Evolutionary conservation across 92 coral and sea anemone genomes (phyloP).

Genomic region (Paramuricea clavata): DNA sequence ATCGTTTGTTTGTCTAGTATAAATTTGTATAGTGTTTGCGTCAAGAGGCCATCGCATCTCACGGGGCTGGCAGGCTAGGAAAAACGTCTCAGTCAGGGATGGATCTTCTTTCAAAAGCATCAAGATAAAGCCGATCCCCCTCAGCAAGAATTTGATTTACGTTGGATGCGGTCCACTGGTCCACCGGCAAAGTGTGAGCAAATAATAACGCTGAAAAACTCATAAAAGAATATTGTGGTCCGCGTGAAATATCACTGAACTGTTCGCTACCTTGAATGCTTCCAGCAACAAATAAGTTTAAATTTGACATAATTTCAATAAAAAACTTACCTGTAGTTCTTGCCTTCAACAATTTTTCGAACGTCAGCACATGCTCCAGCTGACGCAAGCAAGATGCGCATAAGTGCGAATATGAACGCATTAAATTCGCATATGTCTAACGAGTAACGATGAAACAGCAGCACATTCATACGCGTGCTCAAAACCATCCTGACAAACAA

Average conservation of each 20-base stretch:
- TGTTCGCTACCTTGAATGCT: constrained; percentile 9
- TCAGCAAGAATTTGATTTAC: constrained; percentile 44
- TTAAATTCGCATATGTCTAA: too few relatives aligned
- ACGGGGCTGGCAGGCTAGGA: constrained; percentile 6
- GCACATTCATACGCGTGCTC: too few relatives aligned
- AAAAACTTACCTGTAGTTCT: neutral
- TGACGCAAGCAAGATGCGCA: too few relatives aligned
- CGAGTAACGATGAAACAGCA: too few relatives aligned
- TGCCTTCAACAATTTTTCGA: too few relatives aligned
- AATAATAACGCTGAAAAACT: constrained; percentile 43
- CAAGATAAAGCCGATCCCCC: constrained; percentile 28
- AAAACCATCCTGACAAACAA: too few relatives aligned
- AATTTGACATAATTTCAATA: constrained; percentile 12
- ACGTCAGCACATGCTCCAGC: too few relatives aligned
- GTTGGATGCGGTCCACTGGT: constrained; percentile 27
- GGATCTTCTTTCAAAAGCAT: constrained; percentile 48
- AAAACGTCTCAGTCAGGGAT: constrained; percentile 49
- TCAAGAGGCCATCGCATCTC: neutral
- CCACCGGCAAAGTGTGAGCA: constrained; percentile 14
- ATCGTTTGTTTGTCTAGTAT: constrained; percentile 29
- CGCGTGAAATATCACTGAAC: constrained; percentile 28
- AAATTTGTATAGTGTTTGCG: constrained; percentile 26
- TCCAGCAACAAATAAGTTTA: constrained; percentile 24
- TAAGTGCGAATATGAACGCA: too few relatives aligned
- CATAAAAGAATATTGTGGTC: constrained; percentile 35